These are phyloP conservation scores for Falco rusticolus DNA, from an alignment of 2,797 vertebrate genomes.

Conservation along the genomic window DNA sequence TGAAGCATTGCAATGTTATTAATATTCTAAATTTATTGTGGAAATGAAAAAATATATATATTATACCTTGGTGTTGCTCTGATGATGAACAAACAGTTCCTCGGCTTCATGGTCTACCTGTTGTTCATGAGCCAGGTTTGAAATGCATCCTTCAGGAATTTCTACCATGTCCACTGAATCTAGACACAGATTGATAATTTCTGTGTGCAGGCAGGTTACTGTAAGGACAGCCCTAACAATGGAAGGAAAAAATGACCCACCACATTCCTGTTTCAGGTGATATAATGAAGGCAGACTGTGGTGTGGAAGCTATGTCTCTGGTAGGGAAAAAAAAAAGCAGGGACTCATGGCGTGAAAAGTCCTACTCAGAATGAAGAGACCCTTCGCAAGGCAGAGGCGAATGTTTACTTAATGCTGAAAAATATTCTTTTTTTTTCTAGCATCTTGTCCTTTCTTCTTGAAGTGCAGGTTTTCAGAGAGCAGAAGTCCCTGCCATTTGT, in stretches of 20 bases:
- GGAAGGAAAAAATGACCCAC: not conserved
- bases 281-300: not conserved
- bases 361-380: not conserved
- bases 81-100: not conserved
- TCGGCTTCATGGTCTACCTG: not conserved
- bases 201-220: not conserved
- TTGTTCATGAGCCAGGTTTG: not conserved
- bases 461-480: not conserved
- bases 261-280: not conserved
- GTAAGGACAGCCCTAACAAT: not conserved
- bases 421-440: fast-evolving
- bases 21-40: not conserved
- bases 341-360: not conserved
- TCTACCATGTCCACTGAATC: not conserved
- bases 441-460: not conserved
- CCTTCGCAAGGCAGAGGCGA: not conserved
- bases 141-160: not conserved
- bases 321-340: not conserved
- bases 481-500: not conserved
- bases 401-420: not conserved
- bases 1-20: not conserved
- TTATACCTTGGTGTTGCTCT: not conserved
- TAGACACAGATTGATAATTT: not conserved
- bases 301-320: not conserved
- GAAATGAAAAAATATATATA: not conserved